Evolutionary conservation across 2,888 invertebrate species (phyloP).

Genomic region (Zaprionus obscuricornis): DNA sequence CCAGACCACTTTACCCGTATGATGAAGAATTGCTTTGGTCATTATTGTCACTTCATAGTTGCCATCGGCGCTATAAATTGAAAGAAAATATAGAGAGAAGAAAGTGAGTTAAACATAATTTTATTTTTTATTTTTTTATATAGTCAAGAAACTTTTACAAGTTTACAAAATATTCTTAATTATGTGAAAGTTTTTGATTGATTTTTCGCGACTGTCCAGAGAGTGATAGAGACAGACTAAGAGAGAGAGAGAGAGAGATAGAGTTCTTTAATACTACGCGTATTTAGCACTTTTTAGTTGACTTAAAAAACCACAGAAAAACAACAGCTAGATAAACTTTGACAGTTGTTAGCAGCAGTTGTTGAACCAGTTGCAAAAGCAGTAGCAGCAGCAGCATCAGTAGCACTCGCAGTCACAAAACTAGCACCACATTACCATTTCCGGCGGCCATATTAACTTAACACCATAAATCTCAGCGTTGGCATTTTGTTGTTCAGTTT

Average conservation of each 20-base stretch:
- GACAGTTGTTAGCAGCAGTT: conserved; percentile 6
- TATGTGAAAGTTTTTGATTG: too few relatives aligned
- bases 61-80: conserved; percentile 92
- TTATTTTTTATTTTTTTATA: neutral
- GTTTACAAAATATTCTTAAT: too few relatives aligned
- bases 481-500: conserved; percentile 42
- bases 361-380: neutral
- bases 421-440: conserved; percentile 67
- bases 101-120: neutral
- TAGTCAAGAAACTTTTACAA: too few relatives aligned
- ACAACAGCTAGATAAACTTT: too few relatives aligned
- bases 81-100: neutral
- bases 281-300: too few relatives aligned
- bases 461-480: conserved; percentile 67
- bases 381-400: conserved; percentile 17
- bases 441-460: conserved; percentile 67
- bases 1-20: conserved; percentile 97
- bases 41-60: conserved; percentile 99
- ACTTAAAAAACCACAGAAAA: too few relatives aligned
- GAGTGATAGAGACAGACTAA: too few relatives aligned
- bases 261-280: too few relatives aligned
- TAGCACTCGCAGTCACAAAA: conserved; percentile 20
- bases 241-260: too few relatives aligned
- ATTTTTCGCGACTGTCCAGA: too few relatives aligned
- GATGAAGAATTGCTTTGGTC: conserved; percentile 97